Base-by-base conservation (phyloP, 1,140 invertebrate species). In the Dreissena polymorpha region DNA sequence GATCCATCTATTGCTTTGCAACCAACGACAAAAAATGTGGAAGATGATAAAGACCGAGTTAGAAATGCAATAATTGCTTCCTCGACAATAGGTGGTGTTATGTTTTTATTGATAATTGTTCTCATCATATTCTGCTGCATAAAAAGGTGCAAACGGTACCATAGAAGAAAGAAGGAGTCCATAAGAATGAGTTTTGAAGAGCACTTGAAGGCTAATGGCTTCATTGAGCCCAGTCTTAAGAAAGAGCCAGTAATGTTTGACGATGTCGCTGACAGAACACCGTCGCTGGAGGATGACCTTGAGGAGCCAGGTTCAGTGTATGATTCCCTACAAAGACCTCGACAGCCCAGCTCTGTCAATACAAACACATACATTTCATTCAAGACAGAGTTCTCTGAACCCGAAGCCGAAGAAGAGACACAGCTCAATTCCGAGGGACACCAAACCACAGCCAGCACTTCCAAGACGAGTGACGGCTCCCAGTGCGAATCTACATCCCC, bases 281-380 rank as follows among this genome's bases (percentile, higher is more conserved):
- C 51, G 25, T 83, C 81, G 12, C 50, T 76, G 13, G 65, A 70
- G 16, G 64, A 25, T 25, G 73, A 83, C 16, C 25, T 71, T 23
- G 81, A 83, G 25, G 73, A 83, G 39, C 18, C 55, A 23, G 65
- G 57, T 14, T 83, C 81, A 6, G 64, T 83, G 73, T 83, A 83
- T 51, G 81, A 83, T 64, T 83, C 81, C 0, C 70, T 83, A 74
- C 81, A 83, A 60, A 69, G 74, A 50, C 81, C 81, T n/a, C 50
- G 67, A 14, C 29, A 70, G 14, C 27, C 67, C 3, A 83, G 73
- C 53, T 77, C 81, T 6, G 29, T 39, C n/a, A 83, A 83, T 29
- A 77, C 81, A 21, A 88, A 89, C 81, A 89, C 87, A n/a, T 89
- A 89, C 65, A 85, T 89, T 16, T 89, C 89, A 65, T 89, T 89